Base-by-base conservation (phyloP, 2,113 vertebrate genomes). In the Bujurquina vittata region DNA sequence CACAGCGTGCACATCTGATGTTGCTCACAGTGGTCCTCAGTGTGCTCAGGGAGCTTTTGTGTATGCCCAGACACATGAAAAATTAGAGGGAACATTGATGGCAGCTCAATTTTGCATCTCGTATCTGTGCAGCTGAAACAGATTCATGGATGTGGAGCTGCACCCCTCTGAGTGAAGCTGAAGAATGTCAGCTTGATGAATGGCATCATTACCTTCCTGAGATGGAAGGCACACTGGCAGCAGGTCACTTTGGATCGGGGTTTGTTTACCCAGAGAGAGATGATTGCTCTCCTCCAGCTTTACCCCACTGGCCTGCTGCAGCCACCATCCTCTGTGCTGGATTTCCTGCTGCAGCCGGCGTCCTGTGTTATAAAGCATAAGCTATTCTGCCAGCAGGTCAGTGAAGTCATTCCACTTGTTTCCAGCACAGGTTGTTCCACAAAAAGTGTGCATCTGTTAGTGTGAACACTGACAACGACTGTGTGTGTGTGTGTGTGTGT, bases 261-360 rank as follows among this genome's bases (percentile, higher is more conserved):
- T 52, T 52, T 52, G 77, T 81, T 80, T 75, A 23, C 55, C 49
- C 52, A 29, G n/a, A 75, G 75, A 52, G 79, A 54, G 22, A 1
- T 22, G 10, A 4, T 37, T 1, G 31, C 58, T 40, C 26, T 37
- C 29, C 79, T 78, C 23, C 40, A 49, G 40, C 40, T 1, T 69
- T 11, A 76, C 33, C 20, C 52, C 18, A 26, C 56, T 74, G 57
- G 55, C 61, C 61, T 9, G 52, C 49, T 54, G 2, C 49, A 54
- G 9, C 18, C 49, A 54, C 9, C 10, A 3, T 62, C 9, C 60
- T 37, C 33, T 54, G 1, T 20, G 18, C 49, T 54, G 18, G 4
- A 49, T 12, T 49, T 54, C 7, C 52, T 54, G 52, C 18, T 20
- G 52, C 15, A 20, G 52, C 17, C 18, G 9, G 18, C 4, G 52